Conservation (phyloP, 2,113 vertebrate species). For the Hydrolagus affinis region DNA sequence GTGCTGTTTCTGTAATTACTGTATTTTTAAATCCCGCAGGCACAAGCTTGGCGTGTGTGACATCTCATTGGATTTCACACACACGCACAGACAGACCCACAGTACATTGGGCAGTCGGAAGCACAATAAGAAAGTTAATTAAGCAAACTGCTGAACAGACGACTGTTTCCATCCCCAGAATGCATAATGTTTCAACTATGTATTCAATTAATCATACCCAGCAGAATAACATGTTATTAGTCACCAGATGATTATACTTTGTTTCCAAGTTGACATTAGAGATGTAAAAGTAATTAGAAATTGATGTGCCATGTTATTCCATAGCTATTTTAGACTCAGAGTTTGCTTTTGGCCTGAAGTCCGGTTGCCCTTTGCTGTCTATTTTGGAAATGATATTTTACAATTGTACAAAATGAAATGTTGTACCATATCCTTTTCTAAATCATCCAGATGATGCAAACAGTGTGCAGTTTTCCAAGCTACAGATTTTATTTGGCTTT, state of each 20-base stretch:
- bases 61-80: background rate
- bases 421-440: background rate
- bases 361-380: background rate
- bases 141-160: background rate
- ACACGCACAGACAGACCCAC: no score
- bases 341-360: background rate
- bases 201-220: background rate
- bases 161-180: background rate
- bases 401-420: background rate
- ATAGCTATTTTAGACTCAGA: background rate
- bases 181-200: background rate
- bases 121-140: background rate
- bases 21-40: constrained; percentile 1
- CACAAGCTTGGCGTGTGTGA: background rate
- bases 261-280: background rate
- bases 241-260: constrained; percentile 13
- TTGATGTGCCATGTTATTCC: background rate
- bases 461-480: no score
- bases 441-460: no score
- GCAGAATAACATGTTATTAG: background rate
- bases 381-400: background rate
- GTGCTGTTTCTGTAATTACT: background rate
- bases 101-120: background rate
- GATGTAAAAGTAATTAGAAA: background rate
- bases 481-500: no score